Conservation (phyloP, 2,113 vertebrate genomes). For the Xyliphius kryptos region DNA sequence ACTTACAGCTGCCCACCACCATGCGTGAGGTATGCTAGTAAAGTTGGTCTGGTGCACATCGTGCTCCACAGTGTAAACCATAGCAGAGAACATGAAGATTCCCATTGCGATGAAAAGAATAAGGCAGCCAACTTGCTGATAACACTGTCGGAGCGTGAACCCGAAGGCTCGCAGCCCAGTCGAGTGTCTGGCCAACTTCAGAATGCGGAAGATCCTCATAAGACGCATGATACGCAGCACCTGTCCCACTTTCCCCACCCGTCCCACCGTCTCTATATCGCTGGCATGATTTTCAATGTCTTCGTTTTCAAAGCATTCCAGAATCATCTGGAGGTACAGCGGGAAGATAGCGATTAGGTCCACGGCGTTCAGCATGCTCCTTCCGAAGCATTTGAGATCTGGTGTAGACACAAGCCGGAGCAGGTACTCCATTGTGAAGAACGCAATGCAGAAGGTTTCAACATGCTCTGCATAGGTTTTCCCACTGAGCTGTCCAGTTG, state of each 20-base stretch:
- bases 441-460: slow-evolving; percentile 71
- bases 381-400: slow-evolving; percentile 59
- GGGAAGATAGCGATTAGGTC: slow-evolving; percentile 75
- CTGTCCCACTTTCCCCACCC: slow-evolving; percentile 91
- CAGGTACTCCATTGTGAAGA: slow-evolving; percentile 73
- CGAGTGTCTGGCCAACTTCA: slow-evolving; percentile 93
- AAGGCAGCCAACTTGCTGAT: slow-evolving; percentile 96
- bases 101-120: slow-evolving; percentile 91
- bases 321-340: slow-evolving; percentile 77
- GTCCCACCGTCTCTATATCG: slow-evolving; percentile 84
- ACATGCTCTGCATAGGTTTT: slow-evolving; percentile 67
- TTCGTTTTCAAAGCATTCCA: slow-evolving; percentile 75
- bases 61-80: slow-evolving; percentile 89
- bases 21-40: slow-evolving; percentile 89
- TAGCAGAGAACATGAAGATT: slow-evolving; percentile 89
- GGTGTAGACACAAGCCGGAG: slow-evolving; percentile 67
- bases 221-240: slow-evolving; percentile 92
- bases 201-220: slow-evolving; percentile 91
- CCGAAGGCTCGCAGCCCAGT: slow-evolving; percentile 90
- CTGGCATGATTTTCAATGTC: slow-evolving; percentile 68
- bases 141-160: slow-evolving; percentile 91
- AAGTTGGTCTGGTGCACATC: slow-evolving; percentile 87
- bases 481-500: slow-evolving; percentile 44
- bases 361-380: slow-evolving; percentile 67
- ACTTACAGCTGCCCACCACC: slow-evolving; percentile 98